Conservation (phyloP, 2,797 vertebrate species). For the Brachyalestes nurse region DNA sequence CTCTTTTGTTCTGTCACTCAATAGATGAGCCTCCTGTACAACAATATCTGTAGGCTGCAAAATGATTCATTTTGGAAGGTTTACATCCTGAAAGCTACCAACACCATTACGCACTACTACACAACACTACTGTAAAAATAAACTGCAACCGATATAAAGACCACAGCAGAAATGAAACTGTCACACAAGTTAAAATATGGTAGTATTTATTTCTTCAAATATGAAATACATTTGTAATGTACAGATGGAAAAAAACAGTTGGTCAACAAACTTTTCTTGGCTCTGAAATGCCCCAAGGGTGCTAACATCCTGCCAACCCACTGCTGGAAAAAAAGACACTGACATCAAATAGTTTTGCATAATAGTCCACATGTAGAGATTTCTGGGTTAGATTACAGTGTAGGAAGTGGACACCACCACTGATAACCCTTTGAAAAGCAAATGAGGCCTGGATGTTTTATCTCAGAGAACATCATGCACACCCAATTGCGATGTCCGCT, state of each 20-base stretch:
- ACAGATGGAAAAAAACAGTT: too few relatives aligned
- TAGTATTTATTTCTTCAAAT: background rate
- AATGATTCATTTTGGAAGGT: too few relatives aligned
- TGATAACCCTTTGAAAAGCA: conserved; percentile 49
- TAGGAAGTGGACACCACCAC: conserved; percentile 38
- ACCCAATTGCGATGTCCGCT: conserved; percentile 19
- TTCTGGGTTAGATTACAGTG: conserved; percentile 45
- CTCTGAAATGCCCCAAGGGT: background rate
- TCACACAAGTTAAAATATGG: background rate
- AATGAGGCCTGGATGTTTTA: conserved; percentile 40
- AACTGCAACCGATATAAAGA: background rate
- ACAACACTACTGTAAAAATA: background rate
- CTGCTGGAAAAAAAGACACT: background rate
- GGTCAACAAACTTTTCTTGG: background rate
- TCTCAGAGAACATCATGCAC: conserved; percentile 32
- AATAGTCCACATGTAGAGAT: conserved; percentile 32
- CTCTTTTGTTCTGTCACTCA: too few relatives aligned
- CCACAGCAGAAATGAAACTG: background rate
- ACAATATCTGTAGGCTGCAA: too few relatives aligned
- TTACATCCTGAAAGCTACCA: too few relatives aligned
- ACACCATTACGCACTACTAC: background rate
- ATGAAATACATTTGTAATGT: background rate
- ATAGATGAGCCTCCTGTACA: too few relatives aligned
- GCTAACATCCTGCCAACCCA: background rate
- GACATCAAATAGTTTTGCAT: conserved; percentile 29